Conservation (phyloP, 2,888 invertebrate genomes). For the Plebejus argus region DNA sequence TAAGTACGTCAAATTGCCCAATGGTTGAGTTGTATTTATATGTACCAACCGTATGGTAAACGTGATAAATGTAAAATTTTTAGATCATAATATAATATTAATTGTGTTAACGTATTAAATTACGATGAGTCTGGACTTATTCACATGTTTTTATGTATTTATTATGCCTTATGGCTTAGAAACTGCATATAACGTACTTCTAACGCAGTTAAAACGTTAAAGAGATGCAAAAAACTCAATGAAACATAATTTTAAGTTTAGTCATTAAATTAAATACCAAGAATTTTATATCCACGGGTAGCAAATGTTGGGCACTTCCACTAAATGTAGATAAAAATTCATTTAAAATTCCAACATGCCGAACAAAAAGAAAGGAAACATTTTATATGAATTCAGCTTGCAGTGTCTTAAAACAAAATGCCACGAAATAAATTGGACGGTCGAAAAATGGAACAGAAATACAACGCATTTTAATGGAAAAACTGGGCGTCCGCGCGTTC, state of each 20-base stretch:
- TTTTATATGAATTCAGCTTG: conserved; percentile 32
- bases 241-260: background rate
- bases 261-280: background rate
- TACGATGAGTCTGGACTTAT: too few species aligned
- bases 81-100: too few species aligned
- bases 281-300: background rate
- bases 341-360: conserved; percentile 29
- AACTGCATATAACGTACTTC: too few species aligned
- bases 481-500: conserved; percentile 33
- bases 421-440: conserved; percentile 40
- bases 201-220: too few species aligned
- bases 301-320: conserved; percentile 4
- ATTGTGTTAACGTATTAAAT: too few species aligned
- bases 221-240: background rate
- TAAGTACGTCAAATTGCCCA: too few species aligned
- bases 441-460: conserved; percentile 37
- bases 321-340: conserved; percentile 27
- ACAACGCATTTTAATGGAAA: conserved; percentile 35
- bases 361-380: conserved; percentile 27
- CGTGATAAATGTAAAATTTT: too few species aligned
- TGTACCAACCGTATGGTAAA: too few species aligned
- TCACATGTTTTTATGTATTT: too few species aligned
- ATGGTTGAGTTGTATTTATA: too few species aligned
- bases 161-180: too few species aligned
- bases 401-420: conserved; percentile 37